Conservation (phyloP, 2,797 vertebrate genomes). For the Aselliscus stoliczkanus region DNA sequence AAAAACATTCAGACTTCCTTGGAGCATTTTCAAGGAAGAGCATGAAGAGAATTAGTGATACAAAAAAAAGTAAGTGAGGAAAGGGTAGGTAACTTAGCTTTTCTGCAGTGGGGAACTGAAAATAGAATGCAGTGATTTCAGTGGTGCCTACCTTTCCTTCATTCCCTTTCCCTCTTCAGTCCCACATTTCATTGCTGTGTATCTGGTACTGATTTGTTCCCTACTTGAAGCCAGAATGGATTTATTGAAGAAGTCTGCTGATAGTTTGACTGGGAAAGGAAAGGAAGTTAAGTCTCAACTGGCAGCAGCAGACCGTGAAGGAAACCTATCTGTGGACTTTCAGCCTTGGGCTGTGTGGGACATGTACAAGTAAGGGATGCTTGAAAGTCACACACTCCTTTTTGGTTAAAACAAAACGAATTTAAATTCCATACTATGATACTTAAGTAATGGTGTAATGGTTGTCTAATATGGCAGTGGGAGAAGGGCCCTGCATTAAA, state of each 20-base stretch:
- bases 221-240: neutral
- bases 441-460: neutral
- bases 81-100: neutral
- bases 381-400: neutral
- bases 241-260: neutral
- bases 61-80: neutral
- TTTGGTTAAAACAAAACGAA: slow-evolving; percentile 6
- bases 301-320: neutral
- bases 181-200: neutral
- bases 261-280: neutral
- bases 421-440: neutral
- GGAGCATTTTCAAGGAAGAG: neutral
- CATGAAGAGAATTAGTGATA: neutral
- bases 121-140: neutral
- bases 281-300: neutral
- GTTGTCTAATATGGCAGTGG: neutral
- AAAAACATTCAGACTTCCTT: neutral
- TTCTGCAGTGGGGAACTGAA: neutral
- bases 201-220: neutral
- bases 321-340: neutral
- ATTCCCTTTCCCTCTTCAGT: neutral
- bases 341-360: neutral
- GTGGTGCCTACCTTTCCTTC: neutral
- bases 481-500: neutral
- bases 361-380: neutral